phyloP scores from a whole-genome alignment of 2,113 vertebrate genomes.

The Ictidomys tridecemlineatus region DNA sequence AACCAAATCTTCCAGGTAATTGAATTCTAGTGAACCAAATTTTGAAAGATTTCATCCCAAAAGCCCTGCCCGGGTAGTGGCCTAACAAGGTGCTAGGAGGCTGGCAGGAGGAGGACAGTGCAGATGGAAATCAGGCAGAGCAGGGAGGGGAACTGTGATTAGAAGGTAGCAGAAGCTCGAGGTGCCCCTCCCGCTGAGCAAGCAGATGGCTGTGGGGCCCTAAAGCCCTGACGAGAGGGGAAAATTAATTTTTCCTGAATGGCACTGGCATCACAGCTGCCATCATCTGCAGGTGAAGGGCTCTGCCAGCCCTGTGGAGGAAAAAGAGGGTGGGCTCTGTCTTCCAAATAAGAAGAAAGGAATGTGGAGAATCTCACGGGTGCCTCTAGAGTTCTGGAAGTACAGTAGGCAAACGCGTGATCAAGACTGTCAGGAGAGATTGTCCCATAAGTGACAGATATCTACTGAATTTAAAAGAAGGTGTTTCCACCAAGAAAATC shows the following conservation, averaged over 20 bases:
- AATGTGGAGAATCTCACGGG: neutral
- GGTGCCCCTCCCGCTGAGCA: neutral
- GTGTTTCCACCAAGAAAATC: neutral
- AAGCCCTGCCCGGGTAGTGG: neutral
- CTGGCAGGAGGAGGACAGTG: neutral
- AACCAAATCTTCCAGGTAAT: neutral
- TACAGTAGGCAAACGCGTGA: neutral
- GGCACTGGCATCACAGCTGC: neutral
- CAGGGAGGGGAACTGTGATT: neutral
- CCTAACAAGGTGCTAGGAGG: no score
- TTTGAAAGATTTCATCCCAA: neutral
- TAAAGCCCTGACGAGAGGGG: neutral
- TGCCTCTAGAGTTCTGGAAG: neutral
- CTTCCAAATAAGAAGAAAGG: neutral
- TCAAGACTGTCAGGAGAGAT: neutral
- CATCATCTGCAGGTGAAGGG: neutral
- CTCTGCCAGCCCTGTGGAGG: neutral
- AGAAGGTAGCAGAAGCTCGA: neutral
- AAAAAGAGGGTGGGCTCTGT: neutral
- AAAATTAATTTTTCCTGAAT: neutral
- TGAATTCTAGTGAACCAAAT: neutral
- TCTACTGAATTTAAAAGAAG: neutral
- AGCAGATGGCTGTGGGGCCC: neutral
- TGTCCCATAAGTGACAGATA: neutral
- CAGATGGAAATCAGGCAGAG: neutral